Base-by-base conservation (phyloP, 1,140 invertebrate genomes). In the Macrobrachium nipponense region DNA sequence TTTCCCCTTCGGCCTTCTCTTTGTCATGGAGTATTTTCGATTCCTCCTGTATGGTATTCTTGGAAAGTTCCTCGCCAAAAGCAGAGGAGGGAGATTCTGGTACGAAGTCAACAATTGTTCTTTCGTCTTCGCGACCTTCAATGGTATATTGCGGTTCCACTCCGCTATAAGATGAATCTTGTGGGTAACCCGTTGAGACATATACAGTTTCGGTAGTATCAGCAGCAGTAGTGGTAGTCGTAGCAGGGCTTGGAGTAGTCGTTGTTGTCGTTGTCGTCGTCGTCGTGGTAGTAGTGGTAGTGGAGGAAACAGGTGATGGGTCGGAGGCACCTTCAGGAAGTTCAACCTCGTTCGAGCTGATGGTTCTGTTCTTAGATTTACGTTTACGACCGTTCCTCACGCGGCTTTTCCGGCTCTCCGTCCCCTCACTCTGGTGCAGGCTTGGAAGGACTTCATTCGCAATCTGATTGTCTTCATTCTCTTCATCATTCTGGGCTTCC, bases 61-160 rank as follows among this genome's bases (percentile, higher is more conserved):
- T 70, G 7, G 12, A n/a, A 14, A 70, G 17, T n/a, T 60, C 44
- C 2, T 36, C 61, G 1, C 58, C 60, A 17, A 27, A 17, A 18
- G 15, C 62, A 12, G 60, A 61, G 5, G 75, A n/a, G 7, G 82
- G 64, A 7, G 75, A 79, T 23, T 80, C 84, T 18, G 84, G 84
- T 20, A 80, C 68, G 27, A 86, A 86, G 27, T 80, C 78, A 23
- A 86, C 77, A 20, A 86, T 80, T 7, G 84, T 86, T 7, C 51
- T 61, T 51, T 79, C 68, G 17, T 70, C 60, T 17, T 80, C 84
- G 2, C 61, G 60, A 20, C 84, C 84, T 10, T 79, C 77, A n/a
- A 86, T 72, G 27, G 84, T 86, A 20, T 86, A 86, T 36, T 72
- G 84, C 14, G 77, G 68, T 66, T 86, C 84, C 15, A 73, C 20